A percentile compares a stretch with the other conserved stretches of the same genome.
phyloP scores from a whole-genome alignment of 2,113 vertebrate genomes.

The Ameiurus melas region DNA sequence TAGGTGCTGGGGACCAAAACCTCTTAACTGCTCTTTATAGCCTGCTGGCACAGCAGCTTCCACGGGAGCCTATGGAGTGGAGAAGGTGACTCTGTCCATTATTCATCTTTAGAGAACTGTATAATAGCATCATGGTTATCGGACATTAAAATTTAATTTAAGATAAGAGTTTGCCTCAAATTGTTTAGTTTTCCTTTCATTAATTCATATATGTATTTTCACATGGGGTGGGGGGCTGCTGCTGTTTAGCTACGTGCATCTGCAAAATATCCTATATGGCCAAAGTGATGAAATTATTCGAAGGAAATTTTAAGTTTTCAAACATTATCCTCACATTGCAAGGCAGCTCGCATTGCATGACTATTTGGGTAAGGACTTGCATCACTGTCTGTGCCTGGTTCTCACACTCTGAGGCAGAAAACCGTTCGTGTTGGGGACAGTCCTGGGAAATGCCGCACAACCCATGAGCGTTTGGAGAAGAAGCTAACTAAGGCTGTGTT shows the following conservation, averaged over 20 bases:
- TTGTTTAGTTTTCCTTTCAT: not conserved
- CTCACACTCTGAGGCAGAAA: too few species aligned
- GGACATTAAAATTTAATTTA: not conserved
- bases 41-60: slow-evolving; percentile 90
- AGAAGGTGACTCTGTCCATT: slow-evolving; percentile 78
- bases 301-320: too few species aligned
- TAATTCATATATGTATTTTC: not conserved
- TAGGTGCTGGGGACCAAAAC: slow-evolving; percentile 93
- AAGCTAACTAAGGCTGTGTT: too few species aligned
- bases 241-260: not conserved
- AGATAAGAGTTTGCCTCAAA: not conserved
- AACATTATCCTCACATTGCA: too few species aligned
- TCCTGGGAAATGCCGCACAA: too few species aligned
- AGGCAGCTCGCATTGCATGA: too few species aligned
- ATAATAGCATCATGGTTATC: not conserved
- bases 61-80: slow-evolving; percentile 97
- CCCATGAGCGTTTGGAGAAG: too few species aligned
- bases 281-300: not conserved
- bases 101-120: not conserved
- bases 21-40: slow-evolving; percentile 89
- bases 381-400: too few species aligned
- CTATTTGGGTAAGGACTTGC: too few species aligned
- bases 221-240: not conserved
- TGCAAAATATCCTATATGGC: not conserved
- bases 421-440: too few species aligned